These are phyloP conservation scores for Megalurothrips usitatus DNA, from an alignment of 2,888 invertebrate species.

Conservation along the genomic window DNA sequence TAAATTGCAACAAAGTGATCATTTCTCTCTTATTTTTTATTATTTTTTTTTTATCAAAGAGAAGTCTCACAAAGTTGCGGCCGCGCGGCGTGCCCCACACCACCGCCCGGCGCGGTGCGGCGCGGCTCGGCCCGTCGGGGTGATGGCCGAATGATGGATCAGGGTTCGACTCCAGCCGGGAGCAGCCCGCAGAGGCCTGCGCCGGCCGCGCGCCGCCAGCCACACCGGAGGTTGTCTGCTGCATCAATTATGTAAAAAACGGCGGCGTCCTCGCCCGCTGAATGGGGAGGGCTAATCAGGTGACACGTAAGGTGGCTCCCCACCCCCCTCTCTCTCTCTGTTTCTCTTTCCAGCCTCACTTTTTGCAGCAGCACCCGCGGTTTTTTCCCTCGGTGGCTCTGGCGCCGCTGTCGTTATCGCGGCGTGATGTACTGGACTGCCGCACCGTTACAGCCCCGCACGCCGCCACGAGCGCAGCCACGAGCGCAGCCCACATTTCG, in stretches of 20 bases:
- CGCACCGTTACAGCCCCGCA: neutral
- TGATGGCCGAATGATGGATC: conserved; percentile 16
- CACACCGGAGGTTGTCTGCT: neutral
- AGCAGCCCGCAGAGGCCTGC: neutral
- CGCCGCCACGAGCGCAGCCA: no score
- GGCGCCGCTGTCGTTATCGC: neutral
- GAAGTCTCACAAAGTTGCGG: no score
- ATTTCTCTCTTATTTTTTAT: no score
- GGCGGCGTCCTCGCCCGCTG: neutral
- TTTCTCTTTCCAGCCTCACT: neutral
- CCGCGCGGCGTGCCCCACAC: no score
- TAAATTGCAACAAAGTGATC: conserved; percentile 25
- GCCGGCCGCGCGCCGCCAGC: neutral
- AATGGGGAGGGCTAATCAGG: conserved; percentile 4
- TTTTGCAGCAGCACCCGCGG: neutral
- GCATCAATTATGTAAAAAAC: conserved; percentile 24
- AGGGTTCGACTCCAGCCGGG: neutral
- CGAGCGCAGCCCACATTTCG: neutral
- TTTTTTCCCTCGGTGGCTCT: neutral
- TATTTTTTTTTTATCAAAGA: no score
- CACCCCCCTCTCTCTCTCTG: neutral
- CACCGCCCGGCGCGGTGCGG: no score
- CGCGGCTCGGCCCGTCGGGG: neutral
- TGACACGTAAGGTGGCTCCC: neutral
- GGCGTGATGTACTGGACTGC: conserved; percentile 15